Evolutionary conservation across 2,113 vertebrate species (phyloP), one percentile per base, ranked within the genome.

Genomic region (Petroica traversi): DNA sequence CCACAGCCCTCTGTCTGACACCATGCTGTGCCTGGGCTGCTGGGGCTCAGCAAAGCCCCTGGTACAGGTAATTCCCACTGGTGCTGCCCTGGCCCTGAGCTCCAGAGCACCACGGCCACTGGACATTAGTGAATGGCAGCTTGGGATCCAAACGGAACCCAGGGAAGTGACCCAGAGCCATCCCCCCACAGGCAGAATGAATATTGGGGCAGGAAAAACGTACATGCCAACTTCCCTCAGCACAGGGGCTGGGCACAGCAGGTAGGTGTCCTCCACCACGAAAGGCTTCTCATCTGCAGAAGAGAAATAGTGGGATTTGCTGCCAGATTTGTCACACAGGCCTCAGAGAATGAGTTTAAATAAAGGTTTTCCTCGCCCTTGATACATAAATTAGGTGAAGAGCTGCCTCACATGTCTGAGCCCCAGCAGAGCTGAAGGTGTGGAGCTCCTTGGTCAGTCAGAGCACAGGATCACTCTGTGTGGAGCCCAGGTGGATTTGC

Each of bases 141-240:
- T 19, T 6, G 13, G 29, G 20, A 19, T 9, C 20, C 7, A 23
- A 13, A 10, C 40, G 15, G 33, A 52, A 3, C 8, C 11, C 1
- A 33, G 18, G 15, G 15, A 68, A 43, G 20, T 18, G 66, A 19
- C 1, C 9, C 41, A 63, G 51, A 15, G 14, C 20, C 54, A 14
- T 33, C 49, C 59, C 58, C 34, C 40, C 54, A 17, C 14, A 7
- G 33, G 24, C 49, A 77, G 23, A 57, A 71, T 2, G 40, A 64
- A 31, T 15, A 11, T 4, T 9, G n/a, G 66, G 45, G 40, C 14
- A 86, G 14, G 12, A 19, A 24, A n/a, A 68, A 98, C 99, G 95
- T 98, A 99, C 99, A 99, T 99, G 98, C 99, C 99, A 96, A 99
- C 99, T 90, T 99, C 99, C 94, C 97, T 97, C 54, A 99, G 98